These are phyloP conservation scores for Muscicapa comitata DNA, from an alignment of 2,797 vertebrate genomes.

Conservation along the genomic window DNA sequence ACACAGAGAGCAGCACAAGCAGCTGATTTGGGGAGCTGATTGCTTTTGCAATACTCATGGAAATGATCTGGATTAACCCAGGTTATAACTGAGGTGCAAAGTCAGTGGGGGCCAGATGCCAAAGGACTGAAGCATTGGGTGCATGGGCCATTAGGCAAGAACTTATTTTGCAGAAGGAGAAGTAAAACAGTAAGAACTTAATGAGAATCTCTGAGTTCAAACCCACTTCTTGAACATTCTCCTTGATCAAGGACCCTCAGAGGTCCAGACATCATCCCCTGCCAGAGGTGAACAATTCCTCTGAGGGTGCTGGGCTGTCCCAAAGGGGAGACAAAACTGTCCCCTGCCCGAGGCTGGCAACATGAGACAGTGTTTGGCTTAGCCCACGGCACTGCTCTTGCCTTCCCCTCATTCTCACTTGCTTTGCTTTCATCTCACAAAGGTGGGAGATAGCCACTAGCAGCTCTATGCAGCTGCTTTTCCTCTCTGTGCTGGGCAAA, in stretches of 20 bases:
- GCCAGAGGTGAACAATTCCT: background rate
- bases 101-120: background rate
- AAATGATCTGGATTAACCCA: background rate
- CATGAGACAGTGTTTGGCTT: accelerated
- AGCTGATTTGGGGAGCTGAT: background rate
- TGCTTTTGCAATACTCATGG: background rate
- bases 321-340: background rate
- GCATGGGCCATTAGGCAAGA: background rate
- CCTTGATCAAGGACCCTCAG: background rate
- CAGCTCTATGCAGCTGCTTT: background rate
- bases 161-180: background rate
- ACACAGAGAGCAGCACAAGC: background rate
- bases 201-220: background rate
- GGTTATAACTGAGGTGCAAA: background rate
- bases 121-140: background rate
- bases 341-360: background rate
- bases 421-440: background rate
- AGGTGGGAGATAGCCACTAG: background rate
- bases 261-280: background rate
- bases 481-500: background rate
- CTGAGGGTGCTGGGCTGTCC: background rate
- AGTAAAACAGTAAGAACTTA: background rate
- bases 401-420: background rate
- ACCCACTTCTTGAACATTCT: background rate
- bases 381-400: background rate